Conservation (phyloP, 2,888 invertebrate species). For the Leptinotarsa haldemani region DNA sequence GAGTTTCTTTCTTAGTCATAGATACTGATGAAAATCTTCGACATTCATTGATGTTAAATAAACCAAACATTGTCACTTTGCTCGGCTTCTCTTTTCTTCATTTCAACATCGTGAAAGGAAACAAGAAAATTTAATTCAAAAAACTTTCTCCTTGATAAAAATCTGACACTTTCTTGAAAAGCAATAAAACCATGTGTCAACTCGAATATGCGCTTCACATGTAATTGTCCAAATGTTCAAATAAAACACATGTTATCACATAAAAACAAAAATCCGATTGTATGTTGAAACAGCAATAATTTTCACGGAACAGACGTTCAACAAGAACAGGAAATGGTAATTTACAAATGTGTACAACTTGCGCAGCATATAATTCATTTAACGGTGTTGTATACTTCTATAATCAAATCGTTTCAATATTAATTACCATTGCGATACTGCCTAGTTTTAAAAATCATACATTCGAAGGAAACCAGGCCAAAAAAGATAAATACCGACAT, state of each 20-base stretch:
- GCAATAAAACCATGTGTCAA: neutral
- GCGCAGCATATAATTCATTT: neutral
- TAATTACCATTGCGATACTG: neutral
- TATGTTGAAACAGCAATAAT: conserved; percentile 6
- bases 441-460: neutral
- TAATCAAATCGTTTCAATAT: neutral
- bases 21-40: too few relatives aligned
- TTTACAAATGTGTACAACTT: neutral
- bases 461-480: neutral
- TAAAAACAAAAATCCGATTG: neutral
- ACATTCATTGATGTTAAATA: too few relatives aligned
- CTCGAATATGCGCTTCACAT: neutral
- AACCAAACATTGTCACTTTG: neutral
- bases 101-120: neutral
- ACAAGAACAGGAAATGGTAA: conserved; percentile 5
- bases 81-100: neutral
- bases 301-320: neutral
- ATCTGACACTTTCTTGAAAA: neutral
- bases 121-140: neutral
- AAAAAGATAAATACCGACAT: neutral
- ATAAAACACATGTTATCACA: neutral
- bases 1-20: too few relatives aligned
- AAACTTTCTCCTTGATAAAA: conserved; percentile 4
- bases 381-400: neutral
- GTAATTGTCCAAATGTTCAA: neutral